Evolutionary conservation across 2,888 invertebrate species (phyloP).

Genomic region (Ectropis crepuscularia): DNA sequence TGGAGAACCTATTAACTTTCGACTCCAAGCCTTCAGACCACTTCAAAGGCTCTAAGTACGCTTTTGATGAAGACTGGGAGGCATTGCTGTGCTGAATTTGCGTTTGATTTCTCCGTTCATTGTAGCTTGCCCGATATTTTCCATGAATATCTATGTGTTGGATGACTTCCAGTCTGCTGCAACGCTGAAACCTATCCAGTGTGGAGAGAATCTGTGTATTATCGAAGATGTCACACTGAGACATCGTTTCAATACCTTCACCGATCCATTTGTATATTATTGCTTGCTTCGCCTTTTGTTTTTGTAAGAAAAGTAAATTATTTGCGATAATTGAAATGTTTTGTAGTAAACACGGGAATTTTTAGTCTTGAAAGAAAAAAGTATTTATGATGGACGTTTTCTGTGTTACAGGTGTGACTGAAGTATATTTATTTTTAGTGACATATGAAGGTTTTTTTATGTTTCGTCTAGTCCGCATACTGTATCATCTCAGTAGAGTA

Average conservation of each 20-base stretch:
- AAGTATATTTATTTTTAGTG: too few relatives aligned
- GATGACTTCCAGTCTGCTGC: conserved; percentile 49
- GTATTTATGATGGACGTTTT: too few relatives aligned
- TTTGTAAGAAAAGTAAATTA: too few relatives aligned
- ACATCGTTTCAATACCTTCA: not conserved
- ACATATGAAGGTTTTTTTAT: too few relatives aligned
- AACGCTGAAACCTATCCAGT: conserved; percentile 49
- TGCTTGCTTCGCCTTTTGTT: too few relatives aligned
- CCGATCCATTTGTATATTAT: too few relatives aligned
- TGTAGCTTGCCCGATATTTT: conserved; percentile 41
- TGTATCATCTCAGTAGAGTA: too few relatives aligned
- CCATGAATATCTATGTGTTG: conserved; percentile 64
- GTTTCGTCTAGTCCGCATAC: too few relatives aligned
- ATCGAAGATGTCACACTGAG: not conserved
- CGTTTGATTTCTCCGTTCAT: conserved; percentile 25
- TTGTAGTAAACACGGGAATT: too few relatives aligned
- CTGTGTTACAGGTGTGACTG: too few relatives aligned
- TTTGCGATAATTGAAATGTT: too few relatives aligned
- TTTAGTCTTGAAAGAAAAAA: too few relatives aligned
- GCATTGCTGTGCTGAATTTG: not conserved
- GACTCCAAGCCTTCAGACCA: conserved; percentile 29
- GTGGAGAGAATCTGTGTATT: conserved; percentile 8
- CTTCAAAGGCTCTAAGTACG: conserved; percentile 1
- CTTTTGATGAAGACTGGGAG: conserved; percentile 5
- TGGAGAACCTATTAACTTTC: conserved; percentile 50